These are phyloP conservation scores for Synergus japonicus DNA, from an alignment of 2,888 invertebrate genomes.

Conservation along the genomic window DNA sequence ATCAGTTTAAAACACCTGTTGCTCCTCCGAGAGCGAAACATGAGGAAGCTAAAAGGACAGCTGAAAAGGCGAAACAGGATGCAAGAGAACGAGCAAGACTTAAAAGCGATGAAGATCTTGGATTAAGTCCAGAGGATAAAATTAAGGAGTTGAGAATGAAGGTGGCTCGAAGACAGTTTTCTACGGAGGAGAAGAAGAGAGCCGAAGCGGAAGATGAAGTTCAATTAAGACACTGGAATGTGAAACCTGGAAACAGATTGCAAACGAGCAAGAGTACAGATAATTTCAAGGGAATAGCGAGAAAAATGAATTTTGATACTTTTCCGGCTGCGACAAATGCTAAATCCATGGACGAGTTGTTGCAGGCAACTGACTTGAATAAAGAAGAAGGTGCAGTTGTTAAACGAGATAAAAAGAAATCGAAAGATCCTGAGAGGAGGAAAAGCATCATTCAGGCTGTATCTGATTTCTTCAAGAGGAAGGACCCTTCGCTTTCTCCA, in stretches of 20 bases:
- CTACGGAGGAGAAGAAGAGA: slow-evolving; percentile 67
- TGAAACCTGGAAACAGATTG: slow-evolving; percentile 61
- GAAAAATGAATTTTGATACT: slow-evolving; percentile 62
- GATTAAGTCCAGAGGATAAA: slow-evolving; percentile 85
- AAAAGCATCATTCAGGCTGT: slow-evolving; percentile 91
- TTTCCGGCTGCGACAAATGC: slow-evolving; percentile 60
- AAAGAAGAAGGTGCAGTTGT: slow-evolving; percentile 55
- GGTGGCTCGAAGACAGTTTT: slow-evolving; percentile 68
- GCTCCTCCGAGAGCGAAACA: slow-evolving; percentile 79
- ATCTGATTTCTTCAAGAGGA: slow-evolving; percentile 89
- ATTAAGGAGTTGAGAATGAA: slow-evolving; percentile 80
- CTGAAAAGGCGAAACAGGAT: slow-evolving; percentile 82
- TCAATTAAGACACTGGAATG: slow-evolving; percentile 62
- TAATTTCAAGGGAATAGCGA: slow-evolving; percentile 69
- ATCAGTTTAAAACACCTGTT: slow-evolving; percentile 79
- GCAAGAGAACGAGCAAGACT: slow-evolving; percentile 83
- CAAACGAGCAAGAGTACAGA: slow-evolving; percentile 75
- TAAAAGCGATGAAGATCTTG: slow-evolving; percentile 86
- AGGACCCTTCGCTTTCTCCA: slow-evolving; percentile 79
- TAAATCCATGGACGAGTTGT: slow-evolving; percentile 73
- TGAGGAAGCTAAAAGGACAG: slow-evolving; percentile 78
- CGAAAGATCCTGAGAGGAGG: slow-evolving; percentile 85
- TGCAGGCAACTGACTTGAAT: slow-evolving; percentile 52
- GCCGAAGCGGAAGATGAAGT: slow-evolving; percentile 59
- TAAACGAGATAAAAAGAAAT: slow-evolving; percentile 78